These are phyloP conservation scores for Eupithecia abbreviata DNA, from an alignment of 2,888 invertebrate species.

Conservation along the genomic window DNA sequence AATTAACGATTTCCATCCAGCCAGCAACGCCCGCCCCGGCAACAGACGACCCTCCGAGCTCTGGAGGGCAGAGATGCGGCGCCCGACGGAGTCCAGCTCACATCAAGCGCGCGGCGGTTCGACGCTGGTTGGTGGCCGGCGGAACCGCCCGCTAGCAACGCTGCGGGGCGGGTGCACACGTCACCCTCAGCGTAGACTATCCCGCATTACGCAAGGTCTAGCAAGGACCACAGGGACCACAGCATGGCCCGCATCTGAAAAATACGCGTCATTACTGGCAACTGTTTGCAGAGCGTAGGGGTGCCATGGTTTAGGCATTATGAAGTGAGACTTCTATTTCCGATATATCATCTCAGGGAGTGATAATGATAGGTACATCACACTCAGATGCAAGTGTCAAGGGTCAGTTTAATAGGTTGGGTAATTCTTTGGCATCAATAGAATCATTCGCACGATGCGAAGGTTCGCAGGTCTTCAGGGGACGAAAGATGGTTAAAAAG, in stretches of 20 bases:
- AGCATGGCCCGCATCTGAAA: not conserved
- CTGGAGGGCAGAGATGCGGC: not conserved
- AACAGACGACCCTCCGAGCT: conserved; percentile 1
- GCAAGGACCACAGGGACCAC: conserved; percentile 1
- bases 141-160: not conserved
- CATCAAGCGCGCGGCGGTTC: not conserved
- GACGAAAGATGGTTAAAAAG: not conserved
- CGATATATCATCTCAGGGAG: no score
- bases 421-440: no score
- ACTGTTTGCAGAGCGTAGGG: no score
- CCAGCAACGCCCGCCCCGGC: not conserved
- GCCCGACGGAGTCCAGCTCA: conserved; percentile 1
- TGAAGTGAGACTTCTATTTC: no score
- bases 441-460: no score
- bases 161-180: not conserved
- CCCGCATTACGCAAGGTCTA: not conserved
- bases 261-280: no score
- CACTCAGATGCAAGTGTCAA: no score
- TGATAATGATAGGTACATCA: no score
- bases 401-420: no score
- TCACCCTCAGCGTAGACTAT: conserved; percentile 1
- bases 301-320: no score
- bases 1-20: conserved; percentile 3
- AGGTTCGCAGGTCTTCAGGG: not conserved
- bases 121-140: not conserved